A percentile compares a stretch with the other conserved stretches of the same genome.
phyloP scores from a whole-genome alignment of 2,113 vertebrate genomes.

The Myiozetetes cayanensis region DNA sequence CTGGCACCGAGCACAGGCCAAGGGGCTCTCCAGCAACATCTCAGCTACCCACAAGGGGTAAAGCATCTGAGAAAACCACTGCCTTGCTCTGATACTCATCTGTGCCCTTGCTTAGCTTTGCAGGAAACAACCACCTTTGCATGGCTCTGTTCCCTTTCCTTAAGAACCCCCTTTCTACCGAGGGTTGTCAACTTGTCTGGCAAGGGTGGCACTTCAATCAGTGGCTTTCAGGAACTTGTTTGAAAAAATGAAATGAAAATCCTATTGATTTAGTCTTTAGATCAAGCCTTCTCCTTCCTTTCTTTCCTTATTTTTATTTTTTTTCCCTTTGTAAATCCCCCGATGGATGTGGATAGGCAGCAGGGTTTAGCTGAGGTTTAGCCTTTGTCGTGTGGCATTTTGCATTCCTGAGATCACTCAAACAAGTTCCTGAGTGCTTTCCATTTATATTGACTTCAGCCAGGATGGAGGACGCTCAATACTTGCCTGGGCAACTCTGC shows the following conservation, averaged over 20 bases:
- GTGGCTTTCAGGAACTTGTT: constrained; percentile 1
- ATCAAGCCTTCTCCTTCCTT: background rate
- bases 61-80: background rate
- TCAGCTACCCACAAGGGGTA: background rate
- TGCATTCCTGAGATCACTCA: background rate
- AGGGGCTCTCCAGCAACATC: too few relatives aligned
- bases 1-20: background rate
- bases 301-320: background rate
- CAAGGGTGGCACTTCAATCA: background rate
- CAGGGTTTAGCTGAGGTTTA: background rate
- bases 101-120: background rate
- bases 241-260: constrained; percentile 31
- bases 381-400: background rate
- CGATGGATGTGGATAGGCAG: background rate
- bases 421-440: background rate
- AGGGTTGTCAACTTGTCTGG: background rate
- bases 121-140: background rate
- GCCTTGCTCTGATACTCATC: background rate
- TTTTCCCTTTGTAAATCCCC: background rate
- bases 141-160: background rate
- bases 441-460: background rate
- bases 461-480: background rate
- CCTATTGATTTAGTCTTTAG: background rate
- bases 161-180: background rate
- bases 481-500: background rate